A percentile compares a stretch with the other conserved stretches of the same genome.
Evolutionary conservation across 2,888 invertebrate genomes (phyloP).

Genomic region (Caradrina kadenii): DNA sequence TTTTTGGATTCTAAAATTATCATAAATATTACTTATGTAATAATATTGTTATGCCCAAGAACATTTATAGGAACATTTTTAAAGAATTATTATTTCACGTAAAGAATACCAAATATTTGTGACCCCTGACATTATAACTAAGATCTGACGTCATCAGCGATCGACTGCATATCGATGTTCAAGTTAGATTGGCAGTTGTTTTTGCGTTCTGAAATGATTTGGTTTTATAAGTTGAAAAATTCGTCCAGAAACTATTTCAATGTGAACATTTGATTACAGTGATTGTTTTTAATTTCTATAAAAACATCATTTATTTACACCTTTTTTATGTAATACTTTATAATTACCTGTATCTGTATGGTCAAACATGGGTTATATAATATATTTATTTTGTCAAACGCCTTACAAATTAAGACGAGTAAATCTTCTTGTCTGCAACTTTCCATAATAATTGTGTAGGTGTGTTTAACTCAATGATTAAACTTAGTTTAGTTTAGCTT

Average conservation of each 20-base stretch:
- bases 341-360: neutral
- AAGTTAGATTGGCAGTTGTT: slow-evolving; percentile 16
- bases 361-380: neutral
- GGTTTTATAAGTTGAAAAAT: neutral
- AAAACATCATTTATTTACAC: neutral
- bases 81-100: neutral
- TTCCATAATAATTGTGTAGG: neutral
- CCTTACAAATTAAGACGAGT: slow-evolving; percentile 12
- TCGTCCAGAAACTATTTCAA: slow-evolving; percentile 21
- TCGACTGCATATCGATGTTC: slow-evolving; percentile 2
- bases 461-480: neutral
- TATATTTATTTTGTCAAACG: slow-evolving; percentile 1
- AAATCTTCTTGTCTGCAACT: slow-evolving; percentile 1
- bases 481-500: neutral
- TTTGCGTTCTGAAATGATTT: slow-evolving; percentile 38
- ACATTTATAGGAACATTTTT: neutral
- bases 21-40: too few relatives aligned
- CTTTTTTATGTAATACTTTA: neutral
- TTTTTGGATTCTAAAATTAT: too few relatives aligned
- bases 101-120: slow-evolving; percentile 29
- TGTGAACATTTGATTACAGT: neutral
- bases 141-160: slow-evolving; percentile 41
- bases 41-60: too few relatives aligned
- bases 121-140: slow-evolving; percentile 25
- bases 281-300: neutral